Evolutionary conservation across 1,140 invertebrate species (phyloP).

Genomic region (Colletes latitarsis): DNA sequence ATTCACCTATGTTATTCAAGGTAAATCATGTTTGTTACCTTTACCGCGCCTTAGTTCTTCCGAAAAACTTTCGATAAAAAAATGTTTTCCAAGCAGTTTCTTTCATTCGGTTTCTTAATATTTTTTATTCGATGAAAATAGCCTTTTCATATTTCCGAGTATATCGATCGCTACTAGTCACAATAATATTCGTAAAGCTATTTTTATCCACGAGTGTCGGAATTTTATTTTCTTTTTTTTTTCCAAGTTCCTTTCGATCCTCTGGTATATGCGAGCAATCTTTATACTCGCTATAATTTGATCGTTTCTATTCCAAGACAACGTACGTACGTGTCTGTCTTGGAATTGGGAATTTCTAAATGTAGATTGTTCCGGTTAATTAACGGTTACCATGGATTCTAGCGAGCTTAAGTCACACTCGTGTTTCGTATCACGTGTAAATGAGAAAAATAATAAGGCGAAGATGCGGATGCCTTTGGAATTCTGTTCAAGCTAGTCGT

Average conservation of each 20-base stretch:
- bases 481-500: slow-evolving; percentile 67
- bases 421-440: slow-evolving; percentile 1
- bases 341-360: slow-evolving; percentile 13
- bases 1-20: background rate
- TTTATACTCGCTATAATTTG: background rate
- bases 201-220: background rate
- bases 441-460: background rate
- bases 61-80: background rate
- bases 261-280: background rate
- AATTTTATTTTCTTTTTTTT: background rate
- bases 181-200: background rate
- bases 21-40: background rate
- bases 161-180: slow-evolving; percentile 17
- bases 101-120: slow-evolving; percentile 15
- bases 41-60: background rate
- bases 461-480: slow-evolving; percentile 58
- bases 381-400: slow-evolving; percentile 1
- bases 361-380: slow-evolving; percentile 21
- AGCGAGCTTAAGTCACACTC: slow-evolving; percentile 24
- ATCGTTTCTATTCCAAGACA: background rate
- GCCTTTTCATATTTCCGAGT: slow-evolving; percentile 20
- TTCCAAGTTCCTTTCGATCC: background rate
- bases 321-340: slow-evolving; percentile 17
- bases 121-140: slow-evolving; percentile 1
- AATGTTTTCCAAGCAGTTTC: slow-evolving; percentile 8